Percentiles rank a stretch among this genome's conserved stretches.
These are phyloP conservation scores for Hippocampus abdominalis DNA, from an alignment of 2,113 vertebrate genomes.

Conservation along the genomic window DNA sequence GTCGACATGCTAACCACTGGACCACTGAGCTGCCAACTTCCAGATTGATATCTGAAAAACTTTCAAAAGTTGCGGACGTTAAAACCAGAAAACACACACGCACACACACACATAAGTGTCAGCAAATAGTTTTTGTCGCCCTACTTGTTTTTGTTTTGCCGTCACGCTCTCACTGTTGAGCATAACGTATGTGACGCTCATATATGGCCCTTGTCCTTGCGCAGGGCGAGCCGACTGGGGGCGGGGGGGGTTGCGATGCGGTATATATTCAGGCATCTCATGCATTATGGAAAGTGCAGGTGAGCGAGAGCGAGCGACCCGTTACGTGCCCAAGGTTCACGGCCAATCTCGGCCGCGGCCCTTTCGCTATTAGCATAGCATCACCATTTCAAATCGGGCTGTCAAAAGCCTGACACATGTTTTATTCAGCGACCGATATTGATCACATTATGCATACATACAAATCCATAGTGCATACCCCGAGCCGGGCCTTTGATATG, in stretches of 20 bases:
- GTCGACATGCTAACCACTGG: no score
- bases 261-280: slow-evolving; percentile 64
- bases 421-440: slow-evolving; percentile 70
- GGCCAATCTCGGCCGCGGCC: slow-evolving; percentile 58
- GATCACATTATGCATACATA: slow-evolving; percentile 65
- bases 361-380: slow-evolving; percentile 63
- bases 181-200: not conserved
- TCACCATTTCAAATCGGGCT: slow-evolving; percentile 69
- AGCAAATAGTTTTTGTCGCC: slow-evolving; percentile 3
- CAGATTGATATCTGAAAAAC: not conserved
- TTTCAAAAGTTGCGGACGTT: not conserved
- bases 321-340: slow-evolving; percentile 62
- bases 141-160: slow-evolving; percentile 10
- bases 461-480: slow-evolving; percentile 53
- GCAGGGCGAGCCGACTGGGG: slow-evolving; percentile 2
- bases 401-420: slow-evolving; percentile 61
- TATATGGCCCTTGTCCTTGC: slow-evolving; percentile 7
- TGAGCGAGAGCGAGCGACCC: slow-evolving; percentile 59
- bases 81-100: not conserved
- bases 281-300: slow-evolving; percentile 71
- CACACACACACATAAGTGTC: not conserved
- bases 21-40: not conserved
- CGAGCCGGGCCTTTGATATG: slow-evolving; percentile 45
- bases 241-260: slow-evolving; percentile 39
- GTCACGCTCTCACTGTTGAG: slow-evolving; percentile 23